Evolutionary conservation across 2,113 vertebrate genomes (phyloP).

Genomic region (Jacana jacana): DNA sequence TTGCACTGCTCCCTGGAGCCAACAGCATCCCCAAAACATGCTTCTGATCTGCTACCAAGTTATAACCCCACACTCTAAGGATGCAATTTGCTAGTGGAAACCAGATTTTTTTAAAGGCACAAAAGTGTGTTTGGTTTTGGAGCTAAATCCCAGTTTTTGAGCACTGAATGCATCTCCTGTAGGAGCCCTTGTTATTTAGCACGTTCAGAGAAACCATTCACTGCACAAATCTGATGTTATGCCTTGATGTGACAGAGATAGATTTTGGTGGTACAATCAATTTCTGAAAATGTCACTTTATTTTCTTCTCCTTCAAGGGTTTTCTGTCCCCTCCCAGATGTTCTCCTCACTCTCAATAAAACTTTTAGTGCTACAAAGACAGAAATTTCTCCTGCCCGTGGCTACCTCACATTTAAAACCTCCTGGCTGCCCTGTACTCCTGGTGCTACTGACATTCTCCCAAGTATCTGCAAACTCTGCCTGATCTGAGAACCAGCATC

Average conservation of each 20-base stretch:
- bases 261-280: not conserved
- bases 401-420: not conserved
- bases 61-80: not conserved
- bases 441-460: not conserved
- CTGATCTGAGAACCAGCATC: not conserved
- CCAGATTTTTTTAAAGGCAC: not conserved
- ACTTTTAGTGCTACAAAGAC: not conserved
- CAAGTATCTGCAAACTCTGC: not conserved
- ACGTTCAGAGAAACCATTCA: not conserved
- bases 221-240: not conserved
- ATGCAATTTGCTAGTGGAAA: not conserved
- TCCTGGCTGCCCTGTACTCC: accelerated
- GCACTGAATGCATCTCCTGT: not conserved
- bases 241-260: not conserved
- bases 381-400: not conserved
- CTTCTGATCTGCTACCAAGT: not conserved
- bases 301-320: not conserved
- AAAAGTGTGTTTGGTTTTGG: not conserved
- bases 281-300: not conserved
- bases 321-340: not conserved
- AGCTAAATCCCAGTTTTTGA: not conserved
- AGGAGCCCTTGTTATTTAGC: not conserved
- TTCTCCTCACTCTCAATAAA: not conserved
- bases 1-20: not conserved
- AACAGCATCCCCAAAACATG: not conserved